Percentiles rank a stretch among this genome's conserved stretches.
These are phyloP conservation scores for Amblyornis subalaris DNA, from an alignment of 2,113 vertebrate species.

Conservation along the genomic window DNA sequence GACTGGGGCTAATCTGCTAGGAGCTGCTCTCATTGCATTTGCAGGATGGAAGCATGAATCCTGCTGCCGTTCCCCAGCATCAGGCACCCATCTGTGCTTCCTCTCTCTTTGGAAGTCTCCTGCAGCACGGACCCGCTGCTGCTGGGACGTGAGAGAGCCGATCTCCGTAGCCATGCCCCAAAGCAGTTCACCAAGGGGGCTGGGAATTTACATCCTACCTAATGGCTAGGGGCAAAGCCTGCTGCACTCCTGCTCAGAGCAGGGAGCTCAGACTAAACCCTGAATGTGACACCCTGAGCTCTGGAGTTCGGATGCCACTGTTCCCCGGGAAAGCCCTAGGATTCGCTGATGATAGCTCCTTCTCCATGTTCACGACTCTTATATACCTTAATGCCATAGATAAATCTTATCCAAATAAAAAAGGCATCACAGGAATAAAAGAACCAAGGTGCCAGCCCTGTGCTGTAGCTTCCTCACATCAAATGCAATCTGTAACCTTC, in stretches of 20 bases:
- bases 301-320: neutral
- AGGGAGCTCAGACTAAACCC: neutral
- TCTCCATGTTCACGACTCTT: neutral
- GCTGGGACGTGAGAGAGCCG: neutral
- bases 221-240: neutral
- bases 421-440: neutral
- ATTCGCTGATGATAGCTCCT: neutral
- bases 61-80: neutral
- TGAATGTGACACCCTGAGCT: neutral
- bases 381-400: neutral
- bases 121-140: fast-evolving
- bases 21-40: neutral
- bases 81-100: neutral
- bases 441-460: neutral
- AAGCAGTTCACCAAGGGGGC: neutral
- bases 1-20: neutral
- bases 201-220: neutral
- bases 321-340: neutral
- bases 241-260: neutral
- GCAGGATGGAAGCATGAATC: neutral
- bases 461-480: neutral
- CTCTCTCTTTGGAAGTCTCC: neutral
- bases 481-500: slow-evolving; percentile 24
- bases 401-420: neutral
- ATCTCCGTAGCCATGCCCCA: neutral